Percentiles rank a stretch among this genome's conserved stretches.
phyloP scores from a whole-genome alignment of 1,140 invertebrate genomes.

The Calosoma granatense region DNA sequence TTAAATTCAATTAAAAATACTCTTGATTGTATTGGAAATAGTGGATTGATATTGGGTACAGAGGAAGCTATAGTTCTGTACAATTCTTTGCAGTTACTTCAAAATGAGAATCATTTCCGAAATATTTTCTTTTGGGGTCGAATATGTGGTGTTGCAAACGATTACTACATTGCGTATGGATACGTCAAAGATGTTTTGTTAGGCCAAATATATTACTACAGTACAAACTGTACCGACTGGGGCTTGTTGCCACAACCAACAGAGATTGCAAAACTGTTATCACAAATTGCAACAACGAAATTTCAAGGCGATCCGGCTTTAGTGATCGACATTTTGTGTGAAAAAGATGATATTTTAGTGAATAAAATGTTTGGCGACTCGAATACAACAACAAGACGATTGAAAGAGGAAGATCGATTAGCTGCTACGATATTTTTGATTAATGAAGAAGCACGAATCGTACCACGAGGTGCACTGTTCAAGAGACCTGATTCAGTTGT shows the following conservation, averaged over 20 bases:
- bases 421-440: slow-evolving; percentile 56
- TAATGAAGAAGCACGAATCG: slow-evolving; percentile 52
- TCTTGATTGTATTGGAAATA: slow-evolving; percentile 36
- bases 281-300: slow-evolving; percentile 39
- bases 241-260: slow-evolving; percentile 50
- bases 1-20: slow-evolving; percentile 25
- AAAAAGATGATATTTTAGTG: slow-evolving; percentile 30
- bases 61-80: slow-evolving; percentile 55
- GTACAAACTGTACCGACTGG: slow-evolving; percentile 57
- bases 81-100: slow-evolving; percentile 57
- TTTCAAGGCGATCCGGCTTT: slow-evolving; percentile 48
- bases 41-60: slow-evolving; percentile 49
- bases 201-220: slow-evolving; percentile 59
- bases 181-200: slow-evolving; percentile 53
- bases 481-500: slow-evolving; percentile 52
- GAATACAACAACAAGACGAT: slow-evolving; percentile 33
- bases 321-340: slow-evolving; percentile 36
- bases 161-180: slow-evolving; percentile 67
- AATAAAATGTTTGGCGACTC: slow-evolving; percentile 10
- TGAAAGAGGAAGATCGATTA: slow-evolving; percentile 69
- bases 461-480: slow-evolving; percentile 60
- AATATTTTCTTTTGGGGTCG: slow-evolving; percentile 65
- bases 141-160: slow-evolving; percentile 51
- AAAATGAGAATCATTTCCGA: slow-evolving; percentile 64
- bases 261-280: slow-evolving; percentile 45